phyloP scores from a whole-genome alignment of 2,797 vertebrate species.

The Poecile montanus region DNA sequence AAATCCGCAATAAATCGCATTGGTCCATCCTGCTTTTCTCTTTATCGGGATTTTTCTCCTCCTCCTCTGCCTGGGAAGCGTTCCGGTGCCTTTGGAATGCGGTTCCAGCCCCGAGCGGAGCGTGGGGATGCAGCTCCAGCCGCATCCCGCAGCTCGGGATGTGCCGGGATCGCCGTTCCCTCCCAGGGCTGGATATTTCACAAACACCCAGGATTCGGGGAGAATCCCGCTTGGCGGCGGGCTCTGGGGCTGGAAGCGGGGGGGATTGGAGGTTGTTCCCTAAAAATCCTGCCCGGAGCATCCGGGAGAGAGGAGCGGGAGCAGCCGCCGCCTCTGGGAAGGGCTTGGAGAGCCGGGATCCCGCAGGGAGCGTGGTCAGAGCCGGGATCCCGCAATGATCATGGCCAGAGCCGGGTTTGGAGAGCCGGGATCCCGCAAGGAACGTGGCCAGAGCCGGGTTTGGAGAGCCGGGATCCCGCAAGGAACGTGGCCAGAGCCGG shows the following conservation, averaged over 20 bases:
- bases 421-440: fast-evolving
- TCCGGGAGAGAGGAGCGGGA: neutral
- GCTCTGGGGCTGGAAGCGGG: neutral
- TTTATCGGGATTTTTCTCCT: neutral
- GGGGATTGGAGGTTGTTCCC: neutral
- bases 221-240: neutral
- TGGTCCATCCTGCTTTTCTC: neutral
- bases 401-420: too few species aligned
- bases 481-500: too few species aligned
- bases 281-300: neutral
- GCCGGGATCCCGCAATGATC: too few species aligned
- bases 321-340: neutral
- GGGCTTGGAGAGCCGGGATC: neutral
- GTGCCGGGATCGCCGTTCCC: neutral
- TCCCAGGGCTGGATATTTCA: fast-evolving
- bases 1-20: fast-evolving
- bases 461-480: too few species aligned
- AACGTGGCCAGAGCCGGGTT: too few species aligned
- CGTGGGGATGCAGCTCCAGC: fast-evolving
- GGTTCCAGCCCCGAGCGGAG: neutral
- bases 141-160: neutral
- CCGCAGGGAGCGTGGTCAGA: fast-evolving
- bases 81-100: neutral
- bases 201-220: fast-evolving
- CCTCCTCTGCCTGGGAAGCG: neutral